Base-by-base conservation (phyloP, 2,113 vertebrate genomes). In the Pithys albifrons region DNA sequence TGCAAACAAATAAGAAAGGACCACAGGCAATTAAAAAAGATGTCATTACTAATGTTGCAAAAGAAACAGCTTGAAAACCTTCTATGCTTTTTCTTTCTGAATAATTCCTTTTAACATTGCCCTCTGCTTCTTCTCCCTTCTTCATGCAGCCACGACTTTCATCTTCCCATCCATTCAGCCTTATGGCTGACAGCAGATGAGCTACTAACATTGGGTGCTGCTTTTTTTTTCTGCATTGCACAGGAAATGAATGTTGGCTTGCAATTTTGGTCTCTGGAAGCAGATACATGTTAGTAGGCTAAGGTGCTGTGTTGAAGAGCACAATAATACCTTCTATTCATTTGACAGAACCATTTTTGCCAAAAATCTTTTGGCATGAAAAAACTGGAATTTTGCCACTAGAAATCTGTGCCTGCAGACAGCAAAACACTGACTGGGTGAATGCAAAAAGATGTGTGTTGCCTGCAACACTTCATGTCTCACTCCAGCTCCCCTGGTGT, bases 261-360 rank as follows among this genome's bases (percentile, higher is more conserved):
- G 66, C 45, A 69, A 82, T 94, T 91, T 89, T 69, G 51, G 52
- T 89, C 45, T 82, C 92, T 96, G 58, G 74, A 89, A 89, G 69
- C 9, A 96, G 78, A 91, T 93, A 64, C 52, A 58, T 95, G 88
- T 94, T 91, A 96, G 90, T 97, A 93, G 94, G 85, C 74, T 94
- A 93, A 91, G 45, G 58, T 89, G 74, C 41, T 1, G 0, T 64
- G 39, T 55, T 88, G 90, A 91, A 97, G 81, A 90, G 52, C 45
- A 22, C 73, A 41, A 78, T 82, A 93, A 95, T 89, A 70, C 80
- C 84, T 91, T 81, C 73, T 74, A 22, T 2, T 75, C 85, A 9
- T 78, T 65, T 95, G 85, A 73, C 78, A 69, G 66, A 75, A 79
- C 27, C 85, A 69, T 93, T 96, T 93, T 88, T 69, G 72, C 54